Evolutionary conservation across 2,888 invertebrate genomes (phyloP), one percentile per base, ranked within the genome.

Genomic region (Cremastinae sp.): DNA sequence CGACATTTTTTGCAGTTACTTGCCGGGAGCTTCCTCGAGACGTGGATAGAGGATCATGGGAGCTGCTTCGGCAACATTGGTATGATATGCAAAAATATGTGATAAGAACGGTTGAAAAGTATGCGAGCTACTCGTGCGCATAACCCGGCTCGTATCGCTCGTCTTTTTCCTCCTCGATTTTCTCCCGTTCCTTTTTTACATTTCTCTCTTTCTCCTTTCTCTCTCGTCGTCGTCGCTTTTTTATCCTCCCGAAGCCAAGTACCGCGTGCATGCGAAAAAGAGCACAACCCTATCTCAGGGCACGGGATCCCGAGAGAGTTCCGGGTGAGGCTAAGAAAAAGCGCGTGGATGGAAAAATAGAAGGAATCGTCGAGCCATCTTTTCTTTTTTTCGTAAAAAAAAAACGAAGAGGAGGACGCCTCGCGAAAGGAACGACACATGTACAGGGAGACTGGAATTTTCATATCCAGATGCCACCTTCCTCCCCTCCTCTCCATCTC

Each of bases 81-180:
- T 82, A 85, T 82, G 85, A 85, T 85, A 85, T 85, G 85, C 85
- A 85, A 85, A 85, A 85, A 85, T 85, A 85, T 85, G 84, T 84
- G 85, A 85, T 85, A 85, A 85, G 85, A 77, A 79, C 79, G 74
- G 83, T 79, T 82, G 75, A 81, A 76, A 76, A 81, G 80, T 82
- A 78, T 81, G 79, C 75, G 71, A 75, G 72, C 43, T 47, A 61
- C 66, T 64, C 66, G 47, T 62, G 72, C 72, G 58, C 73, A 78
- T 71, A 72, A 70, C 68, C 78, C 65, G 65, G 47, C 65, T 64
- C 53, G 74, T 68, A 79, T 78, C 77, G 62, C 16, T 28, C 47
- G 56, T 65, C 56, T 61, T n/a, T 18, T 14, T 58, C 70, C 65
- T 71, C 58, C 56, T 56, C 38, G 74, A 20, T 61, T 62, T 51